A percentile compares a stretch with the other conserved stretches of the same genome.
Conservation (phyloP, 2,888 invertebrate genomes). For the Conistra vaccinii region DNA sequence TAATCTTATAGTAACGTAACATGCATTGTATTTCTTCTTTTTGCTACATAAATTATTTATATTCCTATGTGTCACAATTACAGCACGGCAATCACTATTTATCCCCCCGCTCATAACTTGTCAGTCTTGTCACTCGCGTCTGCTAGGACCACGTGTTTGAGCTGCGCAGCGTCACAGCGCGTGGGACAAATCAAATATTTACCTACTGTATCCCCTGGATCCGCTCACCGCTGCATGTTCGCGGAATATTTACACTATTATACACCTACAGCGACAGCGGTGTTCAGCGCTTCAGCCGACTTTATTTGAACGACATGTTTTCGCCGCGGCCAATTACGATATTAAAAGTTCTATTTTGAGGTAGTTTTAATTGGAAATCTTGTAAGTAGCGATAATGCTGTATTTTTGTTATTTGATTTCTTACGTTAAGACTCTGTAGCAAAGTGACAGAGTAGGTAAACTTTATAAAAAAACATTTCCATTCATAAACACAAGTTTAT, state of each 20-base stretch:
- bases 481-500: conserved; percentile 1
- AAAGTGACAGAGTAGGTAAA: neutral
- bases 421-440: neutral
- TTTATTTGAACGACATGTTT: conserved; percentile 42
- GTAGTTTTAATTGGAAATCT: neutral
- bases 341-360: neutral
- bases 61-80: neutral
- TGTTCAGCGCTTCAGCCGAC: conserved; percentile 33
- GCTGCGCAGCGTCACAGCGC: conserved; percentile 50
- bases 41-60: too few species aligned
- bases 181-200: conserved; percentile 76
- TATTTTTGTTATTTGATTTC: neutral
- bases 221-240: conserved; percentile 53
- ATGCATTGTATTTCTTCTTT: too few species aligned
- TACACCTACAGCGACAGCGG: conserved; percentile 21
- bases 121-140: conserved; percentile 19
- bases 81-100: neutral
- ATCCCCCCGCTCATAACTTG: conserved; percentile 20
- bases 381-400: neutral
- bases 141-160: conserved; percentile 57
- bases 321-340: conserved; percentile 1
- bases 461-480: neutral
- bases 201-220: conserved; percentile 55
- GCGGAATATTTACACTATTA: conserved; percentile 60
- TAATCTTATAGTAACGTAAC: too few species aligned